Percentiles rank a stretch among this genome's conserved stretches.
Evolutionary conservation across 2,797 vertebrate species (phyloP).

Genomic region (Dryobates pubescens): DNA sequence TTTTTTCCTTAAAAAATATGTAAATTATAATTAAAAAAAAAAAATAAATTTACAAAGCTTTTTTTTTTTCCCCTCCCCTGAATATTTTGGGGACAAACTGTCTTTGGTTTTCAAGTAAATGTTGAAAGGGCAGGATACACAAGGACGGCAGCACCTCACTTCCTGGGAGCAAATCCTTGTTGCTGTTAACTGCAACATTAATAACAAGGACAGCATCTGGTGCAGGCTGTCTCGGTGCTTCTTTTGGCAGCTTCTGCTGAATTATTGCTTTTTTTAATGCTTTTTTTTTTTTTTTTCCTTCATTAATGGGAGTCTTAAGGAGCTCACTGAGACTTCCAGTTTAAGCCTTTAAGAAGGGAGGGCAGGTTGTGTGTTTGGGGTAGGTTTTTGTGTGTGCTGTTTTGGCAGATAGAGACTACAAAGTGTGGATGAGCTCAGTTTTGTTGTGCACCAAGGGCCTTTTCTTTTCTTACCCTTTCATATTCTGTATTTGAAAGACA

Average conservation of each 20-base stretch:
- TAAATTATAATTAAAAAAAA: neutral
- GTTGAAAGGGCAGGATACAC: neutral
- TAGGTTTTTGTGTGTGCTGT: neutral
- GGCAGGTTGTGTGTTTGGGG: neutral
- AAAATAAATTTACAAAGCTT: neutral
- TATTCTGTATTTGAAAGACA: neutral
- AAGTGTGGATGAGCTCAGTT: neutral
- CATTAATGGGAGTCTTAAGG: neutral
- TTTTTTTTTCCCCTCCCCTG: neutral
- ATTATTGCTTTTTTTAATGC: neutral
- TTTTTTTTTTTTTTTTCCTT: too few species aligned
- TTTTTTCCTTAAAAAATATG: rapidly evolving
- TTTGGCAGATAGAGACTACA: neutral
- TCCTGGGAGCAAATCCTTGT: neutral
- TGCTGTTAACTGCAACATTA: neutral
- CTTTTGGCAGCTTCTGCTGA: neutral
- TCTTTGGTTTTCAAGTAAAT: neutral
- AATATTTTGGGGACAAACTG: neutral
- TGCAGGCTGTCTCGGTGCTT: neutral
- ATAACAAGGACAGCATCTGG: neutral
- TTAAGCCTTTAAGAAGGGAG: neutral
- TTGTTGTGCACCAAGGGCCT: neutral
- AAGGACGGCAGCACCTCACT: neutral
- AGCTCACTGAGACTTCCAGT: neutral
- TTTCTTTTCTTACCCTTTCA: neutral